Evolutionary conservation across 2,113 vertebrate species (phyloP).

Genomic region (Cyphomyrus discorhynchus): DNA sequence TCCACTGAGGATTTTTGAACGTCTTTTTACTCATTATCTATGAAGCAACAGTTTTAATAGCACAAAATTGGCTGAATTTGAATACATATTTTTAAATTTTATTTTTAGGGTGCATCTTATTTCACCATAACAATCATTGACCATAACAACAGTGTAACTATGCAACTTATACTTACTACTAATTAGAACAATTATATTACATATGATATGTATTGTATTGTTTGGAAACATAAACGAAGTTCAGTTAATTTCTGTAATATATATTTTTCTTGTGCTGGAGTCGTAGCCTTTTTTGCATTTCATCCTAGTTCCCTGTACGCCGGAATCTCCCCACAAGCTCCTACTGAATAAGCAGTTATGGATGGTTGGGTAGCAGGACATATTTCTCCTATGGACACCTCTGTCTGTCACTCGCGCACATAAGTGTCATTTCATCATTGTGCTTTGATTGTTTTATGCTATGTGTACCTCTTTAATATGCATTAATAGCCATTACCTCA

Average conservation of each 20-base stretch:
- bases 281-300: not conserved
- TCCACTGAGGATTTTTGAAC: not conserved
- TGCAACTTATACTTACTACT: not conserved
- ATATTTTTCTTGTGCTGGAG: not conserved
- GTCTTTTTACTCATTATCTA: not conserved
- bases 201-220: not conserved
- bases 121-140: not conserved
- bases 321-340: not conserved
- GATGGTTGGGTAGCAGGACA: not conserved
- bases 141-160: not conserved
- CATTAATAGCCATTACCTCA: not conserved
- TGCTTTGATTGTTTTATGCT: not conserved
- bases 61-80: not conserved
- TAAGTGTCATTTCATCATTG: conserved; percentile 2
- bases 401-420: not conserved
- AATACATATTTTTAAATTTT: not conserved
- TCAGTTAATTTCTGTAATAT: not conserved
- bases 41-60: conserved; percentile 6
- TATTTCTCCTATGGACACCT: not conserved
- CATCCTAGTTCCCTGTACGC: not conserved
- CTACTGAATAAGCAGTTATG: not conserved
- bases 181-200: not conserved
- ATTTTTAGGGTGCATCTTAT: not conserved
- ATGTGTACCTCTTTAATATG: not conserved
- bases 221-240: not conserved